Evolutionary conservation across 2,888 invertebrate species (phyloP), one percentile per base, ranked within the genome.

Genomic region (Allophyes oxyacanthae): DNA sequence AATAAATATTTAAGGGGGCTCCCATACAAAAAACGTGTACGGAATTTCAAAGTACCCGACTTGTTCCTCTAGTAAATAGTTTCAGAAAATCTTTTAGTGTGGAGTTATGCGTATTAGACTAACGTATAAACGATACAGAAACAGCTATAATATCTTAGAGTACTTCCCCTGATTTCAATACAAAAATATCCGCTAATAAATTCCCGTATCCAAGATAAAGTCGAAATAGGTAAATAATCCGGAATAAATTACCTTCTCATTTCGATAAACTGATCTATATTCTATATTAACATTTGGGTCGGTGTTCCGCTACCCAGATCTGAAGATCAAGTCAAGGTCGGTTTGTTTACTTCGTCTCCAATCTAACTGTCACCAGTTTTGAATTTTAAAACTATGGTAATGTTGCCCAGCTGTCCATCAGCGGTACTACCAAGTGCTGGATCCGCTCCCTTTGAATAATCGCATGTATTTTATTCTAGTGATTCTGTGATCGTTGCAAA

Each of bases 341-440:
- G 84, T 75, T 84, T 91, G 89, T 91, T 92, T 91, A 90, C 88
- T 78, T 79, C 81, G 58, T 53, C 26, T 70, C 67, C 64, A 72
- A 73, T 64, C 56, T 72, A 72, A 80, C 78, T 78, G 85, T 84
- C 70, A 83, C 76, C 76, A 68, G 73, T 83, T 83, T 83, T 85
- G 79, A 85, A 78, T 87, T 90, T 84, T 78, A 84, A 89, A 90
- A 77, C 80, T 79, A 89, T 90, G 89, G 43, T 84, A 88, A 90
- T 88, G 34, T 9, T 30, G 44, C 69, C 64, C 73, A 75, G 70
- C 79, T 80, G 83, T 80, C 81, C 73, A 69, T 80, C 78, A 78
- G 36, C 40, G 32, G 58, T 62, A 44, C 68, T 62, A 44, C 68
- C 53, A 54, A 48, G 40, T 63, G 55, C 60, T 62, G 57, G 56